Evolutionary conservation across 2,113 vertebrate species (phyloP), one percentile per base, ranked within the genome.

Genomic region (Ictidomys tridecemlineatus): DNA sequence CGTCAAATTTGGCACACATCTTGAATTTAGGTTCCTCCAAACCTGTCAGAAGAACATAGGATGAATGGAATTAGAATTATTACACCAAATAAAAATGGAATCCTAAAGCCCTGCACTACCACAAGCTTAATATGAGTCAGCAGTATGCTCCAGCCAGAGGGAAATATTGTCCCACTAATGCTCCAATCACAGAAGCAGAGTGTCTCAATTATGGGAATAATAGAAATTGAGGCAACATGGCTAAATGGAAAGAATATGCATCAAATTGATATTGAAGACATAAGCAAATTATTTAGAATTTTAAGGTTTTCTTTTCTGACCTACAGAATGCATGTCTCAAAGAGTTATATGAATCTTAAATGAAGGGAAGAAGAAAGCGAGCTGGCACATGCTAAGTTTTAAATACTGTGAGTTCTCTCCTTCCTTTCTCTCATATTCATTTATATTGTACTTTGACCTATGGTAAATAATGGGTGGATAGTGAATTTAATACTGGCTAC

Each of bases 401-500:
- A 53, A 93, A 85, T n/a, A 65, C 42, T 22, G 3, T 72, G 65
- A 76, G 5, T 69, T 69, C 28, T 42, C 34, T 0, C 78, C 58
- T 83, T 88, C 42, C 42, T 93, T 76, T 83, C 30, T 83, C 45
- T 11, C 74, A 56, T 37, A 92, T 94, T 84, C 12, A 17, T 88
- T 67, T 88, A 61, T 63, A 14, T n/a, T 79, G n/a, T 51, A 34
- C 28, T 93, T 67, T 77, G 39, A 24, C 10, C 63, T 58, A 72
- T 77, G 39, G 30, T 20, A 45, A 56, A 4, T 91, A 42, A 74
- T 11, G 30, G 22, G 10, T 45, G 16, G 82, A 69, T 8, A 14
- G 8, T 76, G 42, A 53, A 42, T 89, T 89, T n/a, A 82, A 73
- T 53, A 42, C 39, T 45, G 6, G 30, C 20, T 16, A 39, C 18